Percentiles rank a stretch among this genome's conserved stretches.
Evolutionary conservation across 2,888 invertebrate genomes (phyloP).

Genomic region (Plebejus melissa): DNA sequence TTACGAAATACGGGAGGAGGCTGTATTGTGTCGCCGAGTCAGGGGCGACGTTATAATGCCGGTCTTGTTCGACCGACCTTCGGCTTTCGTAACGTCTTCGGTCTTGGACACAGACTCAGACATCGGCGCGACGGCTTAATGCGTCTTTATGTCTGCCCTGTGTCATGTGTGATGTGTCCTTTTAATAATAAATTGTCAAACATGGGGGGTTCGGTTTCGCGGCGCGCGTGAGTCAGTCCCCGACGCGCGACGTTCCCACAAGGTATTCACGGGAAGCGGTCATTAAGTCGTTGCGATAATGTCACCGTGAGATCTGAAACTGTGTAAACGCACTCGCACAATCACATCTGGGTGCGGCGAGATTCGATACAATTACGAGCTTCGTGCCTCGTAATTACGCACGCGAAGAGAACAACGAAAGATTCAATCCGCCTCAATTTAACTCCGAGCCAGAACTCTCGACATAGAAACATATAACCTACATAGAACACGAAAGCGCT

Average conservation of each 20-base stretch:
- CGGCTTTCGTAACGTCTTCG: slow-evolving; percentile 34
- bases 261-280: slow-evolving; percentile 66
- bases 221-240: slow-evolving; percentile 56
- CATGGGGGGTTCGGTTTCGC: slow-evolving; percentile 49
- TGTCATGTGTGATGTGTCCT: slow-evolving; percentile 33
- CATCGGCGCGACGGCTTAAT: slow-evolving; percentile 36
- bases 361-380: slow-evolving; percentile 38
- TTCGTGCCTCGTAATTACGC: slow-evolving; percentile 38
- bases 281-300: slow-evolving; percentile 65
- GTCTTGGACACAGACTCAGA: slow-evolving; percentile 29
- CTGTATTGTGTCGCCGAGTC: slow-evolving; percentile 42
- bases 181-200: slow-evolving; percentile 37
- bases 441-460: slow-evolving; percentile 52
- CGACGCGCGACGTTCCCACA: slow-evolving; percentile 67
- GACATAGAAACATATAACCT: slow-evolving; percentile 73
- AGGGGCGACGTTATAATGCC: slow-evolving; percentile 45
- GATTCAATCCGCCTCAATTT: slow-evolving; percentile 40
- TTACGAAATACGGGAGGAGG: slow-evolving; percentile 34
- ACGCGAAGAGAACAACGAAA: slow-evolving; percentile 36
- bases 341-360: slow-evolving; percentile 26
- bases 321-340: slow-evolving; percentile 34
- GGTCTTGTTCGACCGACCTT: slow-evolving; percentile 47
- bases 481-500: slow-evolving; percentile 71
- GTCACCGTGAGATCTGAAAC: slow-evolving; percentile 61
- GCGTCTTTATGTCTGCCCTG: slow-evolving; percentile 37